phyloP scores from a whole-genome alignment of 2,113 vertebrate species.

The Lagopus muta region DNA sequence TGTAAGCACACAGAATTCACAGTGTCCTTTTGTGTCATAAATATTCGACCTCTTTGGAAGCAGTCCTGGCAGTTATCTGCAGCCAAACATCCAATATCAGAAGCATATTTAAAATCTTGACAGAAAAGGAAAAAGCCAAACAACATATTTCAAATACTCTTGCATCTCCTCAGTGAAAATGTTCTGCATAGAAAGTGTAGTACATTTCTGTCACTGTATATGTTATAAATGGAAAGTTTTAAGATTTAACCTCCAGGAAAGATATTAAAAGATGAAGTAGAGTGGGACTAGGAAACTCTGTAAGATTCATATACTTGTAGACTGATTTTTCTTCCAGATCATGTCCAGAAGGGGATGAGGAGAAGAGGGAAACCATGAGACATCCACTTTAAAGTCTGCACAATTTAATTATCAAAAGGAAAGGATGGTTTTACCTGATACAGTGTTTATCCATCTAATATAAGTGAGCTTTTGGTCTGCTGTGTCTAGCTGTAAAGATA shows the following conservation, averaged over 20 bases:
- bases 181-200: not conserved
- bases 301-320: not conserved
- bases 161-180: not conserved
- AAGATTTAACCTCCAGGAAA: not conserved
- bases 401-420: not conserved
- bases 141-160: not conserved
- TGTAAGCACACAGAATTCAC: not conserved
- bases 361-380: not conserved
- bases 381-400: not conserved
- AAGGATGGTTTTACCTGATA: not conserved
- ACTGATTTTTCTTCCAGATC: not conserved
- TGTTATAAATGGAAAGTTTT: not conserved
- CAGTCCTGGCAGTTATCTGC: not conserved
- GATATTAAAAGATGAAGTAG: not conserved
- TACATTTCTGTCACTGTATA: not conserved
- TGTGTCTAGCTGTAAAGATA: not conserved
- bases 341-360: not conserved
- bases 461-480: not conserved
- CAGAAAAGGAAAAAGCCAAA: not conserved
- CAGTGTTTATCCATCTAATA: not conserved
- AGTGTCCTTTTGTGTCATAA: not conserved
- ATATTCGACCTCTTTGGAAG: not conserved
- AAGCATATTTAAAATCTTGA: not conserved
- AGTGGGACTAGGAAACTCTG: not conserved
- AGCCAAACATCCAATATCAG: not conserved